These are phyloP conservation scores for Sarcoramphus papa DNA, from an alignment of 2,797 vertebrate genomes.

Conservation along the genomic window DNA sequence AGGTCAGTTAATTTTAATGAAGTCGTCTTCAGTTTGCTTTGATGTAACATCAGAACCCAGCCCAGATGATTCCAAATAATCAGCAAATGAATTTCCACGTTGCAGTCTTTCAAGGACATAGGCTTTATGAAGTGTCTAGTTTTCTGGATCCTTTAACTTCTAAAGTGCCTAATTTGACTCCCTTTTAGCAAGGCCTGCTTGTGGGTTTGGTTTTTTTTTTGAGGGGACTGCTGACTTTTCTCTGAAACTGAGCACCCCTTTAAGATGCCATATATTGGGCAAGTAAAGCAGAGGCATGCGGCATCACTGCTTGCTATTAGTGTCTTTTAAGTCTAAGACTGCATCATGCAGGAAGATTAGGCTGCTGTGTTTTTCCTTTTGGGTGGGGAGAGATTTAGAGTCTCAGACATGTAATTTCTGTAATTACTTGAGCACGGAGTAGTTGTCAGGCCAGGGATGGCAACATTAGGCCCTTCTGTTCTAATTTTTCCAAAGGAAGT, in stretches of 20 bases:
- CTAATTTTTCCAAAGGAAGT: background rate
- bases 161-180: background rate
- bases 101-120: background rate
- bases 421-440: background rate
- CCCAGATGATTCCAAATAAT: background rate
- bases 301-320: background rate
- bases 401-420: background rate
- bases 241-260: background rate
- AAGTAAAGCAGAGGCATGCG: background rate
- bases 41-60: background rate
- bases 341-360: background rate
- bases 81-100: background rate
- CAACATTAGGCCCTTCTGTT: background rate
- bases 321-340: background rate
- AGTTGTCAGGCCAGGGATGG: background rate
- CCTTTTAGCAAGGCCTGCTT: background rate
- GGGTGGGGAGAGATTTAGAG: background rate
- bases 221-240: background rate
- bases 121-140: background rate
- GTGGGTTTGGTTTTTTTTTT: background rate
- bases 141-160: background rate
- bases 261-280: background rate
- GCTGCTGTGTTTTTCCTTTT: background rate
- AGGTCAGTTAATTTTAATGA: conserved; percentile 26
- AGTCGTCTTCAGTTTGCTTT: background rate